These are phyloP conservation scores for Drosophila diplacantha DNA, from an alignment of 2,888 invertebrate species.

Conservation along the genomic window DNA sequence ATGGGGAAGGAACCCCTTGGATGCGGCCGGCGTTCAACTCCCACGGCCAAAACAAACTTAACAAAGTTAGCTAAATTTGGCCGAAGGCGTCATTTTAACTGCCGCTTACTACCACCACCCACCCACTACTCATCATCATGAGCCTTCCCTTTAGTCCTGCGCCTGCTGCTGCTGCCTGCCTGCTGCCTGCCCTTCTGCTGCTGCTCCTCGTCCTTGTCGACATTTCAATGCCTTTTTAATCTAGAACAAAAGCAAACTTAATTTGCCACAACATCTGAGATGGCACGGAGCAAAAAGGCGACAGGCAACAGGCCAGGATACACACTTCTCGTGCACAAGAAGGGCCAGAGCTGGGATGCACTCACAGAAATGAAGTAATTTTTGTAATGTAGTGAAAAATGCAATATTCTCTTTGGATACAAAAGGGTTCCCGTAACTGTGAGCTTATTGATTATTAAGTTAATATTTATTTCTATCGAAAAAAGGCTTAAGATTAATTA, in stretches of 20 bases:
- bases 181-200: neutral
- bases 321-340: neutral
- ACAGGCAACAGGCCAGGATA: slow-evolving; percentile 15
- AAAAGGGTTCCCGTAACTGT: no score
- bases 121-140: slow-evolving; percentile 3
- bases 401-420: no score
- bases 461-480: neutral
- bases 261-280: slow-evolving; percentile 71
- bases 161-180: neutral
- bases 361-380: neutral
- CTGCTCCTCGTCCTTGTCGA: slow-evolving; percentile 27
- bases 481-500: neutral
- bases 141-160: neutral
- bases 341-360: neutral
- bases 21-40: slow-evolving; percentile 25
- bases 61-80: slow-evolving; percentile 66
- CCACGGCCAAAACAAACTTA: slow-evolving; percentile 57
- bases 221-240: slow-evolving; percentile 73
- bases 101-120: slow-evolving; percentile 44
- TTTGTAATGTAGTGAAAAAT: neutral
- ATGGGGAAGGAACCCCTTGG: slow-evolving; percentile 13
- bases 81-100: slow-evolving; percentile 66
- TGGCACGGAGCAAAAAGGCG: slow-evolving; percentile 40
- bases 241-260: slow-evolving; percentile 74
- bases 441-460: neutral